Percentiles rank a stretch among this genome's conserved stretches.
These are phyloP conservation scores for Malthinus flaveolus DNA, from an alignment of 2,888 invertebrate species.

Conservation along the genomic window DNA sequence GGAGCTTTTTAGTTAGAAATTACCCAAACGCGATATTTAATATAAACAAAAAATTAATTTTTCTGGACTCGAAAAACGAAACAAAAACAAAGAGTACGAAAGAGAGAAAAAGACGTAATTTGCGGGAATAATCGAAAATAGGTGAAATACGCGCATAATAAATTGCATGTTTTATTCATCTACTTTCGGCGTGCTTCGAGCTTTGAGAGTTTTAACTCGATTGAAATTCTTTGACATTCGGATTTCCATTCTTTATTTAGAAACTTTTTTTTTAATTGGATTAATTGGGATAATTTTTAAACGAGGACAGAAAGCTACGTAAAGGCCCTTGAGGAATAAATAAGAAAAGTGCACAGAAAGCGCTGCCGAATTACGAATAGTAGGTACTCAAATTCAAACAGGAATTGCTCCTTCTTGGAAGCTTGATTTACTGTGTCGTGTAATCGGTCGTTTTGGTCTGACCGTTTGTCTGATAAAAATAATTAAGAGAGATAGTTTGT, in stretches of 20 bases:
- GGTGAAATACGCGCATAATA: conserved; percentile 27
- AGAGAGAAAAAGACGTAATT: conserved; percentile 3
- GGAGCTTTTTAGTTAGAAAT: no score
- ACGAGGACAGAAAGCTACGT: background rate
- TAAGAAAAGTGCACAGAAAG: no score
- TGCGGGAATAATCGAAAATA: conserved; percentile 23
- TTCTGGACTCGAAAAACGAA: no score
- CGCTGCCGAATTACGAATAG: no score
- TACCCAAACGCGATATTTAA: background rate
- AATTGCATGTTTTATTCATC: conserved; percentile 29
- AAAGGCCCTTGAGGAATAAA: no score
- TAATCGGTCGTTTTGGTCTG: no score
- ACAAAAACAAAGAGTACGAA: background rate
- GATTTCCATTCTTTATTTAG: conserved; percentile 15
- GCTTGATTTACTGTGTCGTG: no score
- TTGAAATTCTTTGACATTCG: conserved; percentile 14
- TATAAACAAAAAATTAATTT: background rate
- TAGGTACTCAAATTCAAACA: no score
- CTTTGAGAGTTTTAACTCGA: conserved; percentile 17
- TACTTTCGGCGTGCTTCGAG: conserved; percentile 13
- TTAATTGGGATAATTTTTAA: conserved; percentile 1
- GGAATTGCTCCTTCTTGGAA: no score
- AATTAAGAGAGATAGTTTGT: no score
- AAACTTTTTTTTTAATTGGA: conserved; percentile 6
- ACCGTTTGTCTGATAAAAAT: no score